Percentiles rank a stretch among this genome's conserved stretches.
These are phyloP conservation scores for Oeneis ivallda DNA, from an alignment of 2,888 invertebrate genomes.

Conservation along the genomic window DNA sequence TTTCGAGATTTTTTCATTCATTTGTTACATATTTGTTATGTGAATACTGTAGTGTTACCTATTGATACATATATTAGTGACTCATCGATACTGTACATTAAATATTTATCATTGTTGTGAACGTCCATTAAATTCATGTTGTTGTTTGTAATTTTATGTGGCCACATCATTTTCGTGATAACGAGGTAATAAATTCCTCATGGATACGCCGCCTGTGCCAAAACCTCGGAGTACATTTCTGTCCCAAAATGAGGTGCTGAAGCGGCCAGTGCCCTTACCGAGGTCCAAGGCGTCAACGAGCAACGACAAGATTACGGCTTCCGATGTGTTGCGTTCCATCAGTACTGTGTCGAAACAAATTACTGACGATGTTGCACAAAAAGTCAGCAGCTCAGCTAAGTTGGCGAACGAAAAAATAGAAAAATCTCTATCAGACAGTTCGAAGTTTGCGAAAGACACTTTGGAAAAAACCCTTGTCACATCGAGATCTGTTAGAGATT, in stretches of 20 bases:
- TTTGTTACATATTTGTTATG: no score
- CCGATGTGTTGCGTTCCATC: conserved; percentile 74
- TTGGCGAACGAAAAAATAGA: conserved; percentile 68
- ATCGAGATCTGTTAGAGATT: conserved; percentile 76
- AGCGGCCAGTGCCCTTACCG: conserved; percentile 80
- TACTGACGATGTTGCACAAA: conserved; percentile 79
- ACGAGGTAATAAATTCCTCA: conserved; percentile 38
- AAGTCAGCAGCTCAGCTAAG: conserved; percentile 71
- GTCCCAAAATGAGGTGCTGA: conserved; percentile 53
- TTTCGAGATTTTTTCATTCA: no score
- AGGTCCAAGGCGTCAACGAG: conserved; percentile 63
- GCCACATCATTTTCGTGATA: conserved; percentile 16
- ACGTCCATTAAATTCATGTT: conserved; percentile 34
- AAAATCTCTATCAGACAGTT: conserved; percentile 64
- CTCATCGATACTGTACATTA: conserved; percentile 40
- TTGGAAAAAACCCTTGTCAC: conserved; percentile 72
- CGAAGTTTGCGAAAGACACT: conserved; percentile 71
- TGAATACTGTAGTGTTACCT: neutral
- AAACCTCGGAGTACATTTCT: conserved; percentile 62
- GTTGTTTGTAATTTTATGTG: conserved; percentile 28
- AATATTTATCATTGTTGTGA: conserved; percentile 16
- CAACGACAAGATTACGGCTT: conserved; percentile 62
- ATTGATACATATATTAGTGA: conserved; percentile 28
- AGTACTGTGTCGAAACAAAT: conserved; percentile 81
- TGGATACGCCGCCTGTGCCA: conserved; percentile 75